Evolutionary conservation across 2,113 vertebrate species (phyloP).

Genomic region (Megaceryle maxima): DNA sequence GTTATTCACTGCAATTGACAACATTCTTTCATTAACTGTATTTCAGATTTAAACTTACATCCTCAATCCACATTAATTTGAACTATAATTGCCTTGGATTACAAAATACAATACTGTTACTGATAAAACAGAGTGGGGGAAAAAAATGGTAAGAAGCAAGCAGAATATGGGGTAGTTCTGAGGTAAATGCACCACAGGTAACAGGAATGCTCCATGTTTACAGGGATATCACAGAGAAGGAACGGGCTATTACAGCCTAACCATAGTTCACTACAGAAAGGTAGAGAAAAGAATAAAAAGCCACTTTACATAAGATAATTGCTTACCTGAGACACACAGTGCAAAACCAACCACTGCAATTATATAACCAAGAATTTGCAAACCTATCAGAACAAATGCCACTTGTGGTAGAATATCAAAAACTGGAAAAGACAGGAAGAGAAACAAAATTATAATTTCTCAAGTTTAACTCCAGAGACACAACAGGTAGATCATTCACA

Average conservation of each 20-base stretch:
- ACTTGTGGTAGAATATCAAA: slow-evolving; percentile 30
- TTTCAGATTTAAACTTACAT: not conserved
- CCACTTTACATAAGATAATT: not conserved
- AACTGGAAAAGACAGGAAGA: slow-evolving; percentile 37
- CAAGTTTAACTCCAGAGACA: not conserved
- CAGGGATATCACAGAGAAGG: not conserved
- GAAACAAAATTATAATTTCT: not conserved
- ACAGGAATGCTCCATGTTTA: not conserved
- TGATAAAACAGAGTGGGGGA: not conserved
- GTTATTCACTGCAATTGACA: not conserved
- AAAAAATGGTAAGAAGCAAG: not conserved
- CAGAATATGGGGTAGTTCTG: not conserved
- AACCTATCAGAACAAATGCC: slow-evolving; percentile 53
- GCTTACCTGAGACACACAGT: slow-evolving; percentile 73
- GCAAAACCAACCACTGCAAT: slow-evolving; percentile 72
- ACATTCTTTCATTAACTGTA: not conserved
- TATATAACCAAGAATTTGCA: slow-evolving; percentile 70
- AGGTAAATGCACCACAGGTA: not conserved
- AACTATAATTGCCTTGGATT: not conserved
- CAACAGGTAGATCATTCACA: not conserved
- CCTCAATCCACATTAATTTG: not conserved
- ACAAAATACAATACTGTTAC: not conserved
- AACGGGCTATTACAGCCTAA: not conserved
- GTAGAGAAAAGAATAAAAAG: not conserved
- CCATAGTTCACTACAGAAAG: not conserved